phyloP scores from a whole-genome alignment of 2,113 vertebrate species.

The Nipponia nippon region DNA sequence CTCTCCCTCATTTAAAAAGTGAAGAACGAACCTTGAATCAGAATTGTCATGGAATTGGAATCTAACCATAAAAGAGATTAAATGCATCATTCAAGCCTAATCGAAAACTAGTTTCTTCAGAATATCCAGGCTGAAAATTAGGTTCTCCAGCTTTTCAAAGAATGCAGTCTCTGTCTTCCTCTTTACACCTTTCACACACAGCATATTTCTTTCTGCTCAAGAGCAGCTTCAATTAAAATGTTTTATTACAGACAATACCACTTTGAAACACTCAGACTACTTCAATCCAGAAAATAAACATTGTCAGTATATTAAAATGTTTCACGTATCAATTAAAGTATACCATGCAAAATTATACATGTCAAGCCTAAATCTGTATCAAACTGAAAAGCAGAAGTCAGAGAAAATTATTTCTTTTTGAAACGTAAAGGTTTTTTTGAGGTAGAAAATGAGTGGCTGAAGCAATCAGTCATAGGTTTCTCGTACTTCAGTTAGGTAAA shows the following conservation, averaged over 20 bases:
- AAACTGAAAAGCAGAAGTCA: not conserved
- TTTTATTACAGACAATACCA: not conserved
- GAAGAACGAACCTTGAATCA: not conserved
- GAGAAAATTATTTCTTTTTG: not conserved
- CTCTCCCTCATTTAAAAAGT: not conserved
- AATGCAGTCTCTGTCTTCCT: not conserved
- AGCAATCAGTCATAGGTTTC: not conserved
- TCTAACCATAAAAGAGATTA: not conserved
- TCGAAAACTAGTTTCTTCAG: not conserved
- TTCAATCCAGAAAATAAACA: not conserved
- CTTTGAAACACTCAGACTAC: not conserved
- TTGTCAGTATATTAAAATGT: not conserved
- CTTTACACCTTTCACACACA: not conserved
- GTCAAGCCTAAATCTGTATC: not conserved
- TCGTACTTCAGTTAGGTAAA: not conserved
- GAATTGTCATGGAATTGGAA: not conserved
- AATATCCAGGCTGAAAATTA: not conserved
- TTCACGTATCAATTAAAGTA: not conserved
- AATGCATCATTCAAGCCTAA: not conserved
- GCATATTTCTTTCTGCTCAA: not conserved
- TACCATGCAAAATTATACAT: rapidly evolving
- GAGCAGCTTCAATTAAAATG: not conserved
- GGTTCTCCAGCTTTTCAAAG: not conserved
- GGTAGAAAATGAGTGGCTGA: not conserved
- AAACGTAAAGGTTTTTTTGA: not conserved